Conservation (phyloP, 2,113 vertebrate genomes). For the Xerus inauris region DNA sequence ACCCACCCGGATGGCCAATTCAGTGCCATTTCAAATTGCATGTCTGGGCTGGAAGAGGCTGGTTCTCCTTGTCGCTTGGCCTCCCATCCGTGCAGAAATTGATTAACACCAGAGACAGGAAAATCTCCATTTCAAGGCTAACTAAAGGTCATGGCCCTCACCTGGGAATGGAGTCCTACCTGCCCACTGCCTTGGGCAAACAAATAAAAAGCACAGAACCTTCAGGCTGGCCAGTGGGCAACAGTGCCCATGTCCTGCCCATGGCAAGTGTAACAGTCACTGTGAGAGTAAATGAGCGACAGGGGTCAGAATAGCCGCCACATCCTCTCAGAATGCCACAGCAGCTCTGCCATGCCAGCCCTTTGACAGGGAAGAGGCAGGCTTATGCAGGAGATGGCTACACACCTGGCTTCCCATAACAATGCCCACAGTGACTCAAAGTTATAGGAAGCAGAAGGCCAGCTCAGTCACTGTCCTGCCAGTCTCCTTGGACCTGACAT, state of each 20-base stretch:
- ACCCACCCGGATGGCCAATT: neutral
- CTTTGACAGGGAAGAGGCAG: neutral
- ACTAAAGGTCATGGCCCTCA: constrained; percentile 25
- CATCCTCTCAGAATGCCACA: neutral
- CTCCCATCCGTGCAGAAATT: constrained; percentile 5
- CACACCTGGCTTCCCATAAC: neutral
- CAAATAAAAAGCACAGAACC: neutral
- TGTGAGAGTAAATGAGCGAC: neutral
- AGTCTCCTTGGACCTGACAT: neutral
- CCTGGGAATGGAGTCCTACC: neutral
- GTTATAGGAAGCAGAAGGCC: neutral
- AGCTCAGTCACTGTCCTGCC: neutral
- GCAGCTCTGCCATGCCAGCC: neutral
- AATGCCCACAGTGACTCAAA: neutral
- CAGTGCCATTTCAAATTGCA: neutral
- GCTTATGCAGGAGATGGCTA: neutral
- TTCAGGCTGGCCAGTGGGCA: neutral
- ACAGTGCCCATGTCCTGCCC: neutral
- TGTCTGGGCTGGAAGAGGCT: neutral
- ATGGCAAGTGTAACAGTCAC: neutral
- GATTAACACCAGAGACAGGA: neutral
- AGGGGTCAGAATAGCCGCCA: fast-evolving
- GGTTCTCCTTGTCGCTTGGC: constrained; percentile 27
- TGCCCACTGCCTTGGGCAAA: neutral
- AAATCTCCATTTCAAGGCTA: constrained; percentile 50